Percentiles rank a stretch among this genome's conserved stretches.
These are phyloP conservation scores for Moxostoma hubbsi DNA, from an alignment of 2,797 vertebrate genomes.

Conservation along the genomic window DNA sequence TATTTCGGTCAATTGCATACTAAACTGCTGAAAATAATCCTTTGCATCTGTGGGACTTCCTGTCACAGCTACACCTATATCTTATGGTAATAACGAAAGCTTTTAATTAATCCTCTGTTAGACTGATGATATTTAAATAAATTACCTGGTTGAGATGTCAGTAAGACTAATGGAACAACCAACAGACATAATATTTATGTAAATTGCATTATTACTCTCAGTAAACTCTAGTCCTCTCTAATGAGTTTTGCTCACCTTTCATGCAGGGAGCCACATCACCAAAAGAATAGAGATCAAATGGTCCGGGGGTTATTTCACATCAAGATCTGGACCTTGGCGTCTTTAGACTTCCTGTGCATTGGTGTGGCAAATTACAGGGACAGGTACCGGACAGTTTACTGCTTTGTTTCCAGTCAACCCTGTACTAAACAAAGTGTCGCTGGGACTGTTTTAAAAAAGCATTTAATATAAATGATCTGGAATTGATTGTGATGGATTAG, in stretches of 20 bases:
- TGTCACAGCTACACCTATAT: constrained; percentile 58
- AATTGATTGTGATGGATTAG: constrained; percentile 84
- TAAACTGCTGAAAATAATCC: constrained; percentile 10
- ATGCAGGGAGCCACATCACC: constrained; percentile 66
- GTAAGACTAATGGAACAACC: constrained; percentile 78
- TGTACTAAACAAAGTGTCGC: constrained; percentile 63
- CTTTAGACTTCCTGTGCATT: constrained; percentile 60
- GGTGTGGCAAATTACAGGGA: constrained; percentile 75
- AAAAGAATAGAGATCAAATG: constrained; percentile 72
- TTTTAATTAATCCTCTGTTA: constrained; percentile 75
- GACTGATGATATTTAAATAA: constrained; percentile 72
- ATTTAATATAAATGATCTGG: constrained; percentile 82
- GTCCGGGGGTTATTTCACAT: constrained; percentile 71
- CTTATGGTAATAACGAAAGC: constrained; percentile 70
- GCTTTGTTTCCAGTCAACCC: constrained; percentile 71
- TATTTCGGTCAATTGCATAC: background rate
- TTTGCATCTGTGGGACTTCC: constrained; percentile 44
- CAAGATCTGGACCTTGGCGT: constrained; percentile 62
- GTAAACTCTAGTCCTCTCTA: constrained; percentile 70
- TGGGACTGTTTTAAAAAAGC: constrained; percentile 66
- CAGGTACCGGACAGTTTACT: constrained; percentile 71
- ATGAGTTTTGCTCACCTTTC: constrained; percentile 77
- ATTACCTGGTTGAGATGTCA: constrained; percentile 76
- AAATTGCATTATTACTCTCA: constrained; percentile 78
- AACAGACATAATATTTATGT: constrained; percentile 77